Base-by-base conservation (phyloP, 2,888 invertebrate genomes). In the Notodonta dromedarius region DNA sequence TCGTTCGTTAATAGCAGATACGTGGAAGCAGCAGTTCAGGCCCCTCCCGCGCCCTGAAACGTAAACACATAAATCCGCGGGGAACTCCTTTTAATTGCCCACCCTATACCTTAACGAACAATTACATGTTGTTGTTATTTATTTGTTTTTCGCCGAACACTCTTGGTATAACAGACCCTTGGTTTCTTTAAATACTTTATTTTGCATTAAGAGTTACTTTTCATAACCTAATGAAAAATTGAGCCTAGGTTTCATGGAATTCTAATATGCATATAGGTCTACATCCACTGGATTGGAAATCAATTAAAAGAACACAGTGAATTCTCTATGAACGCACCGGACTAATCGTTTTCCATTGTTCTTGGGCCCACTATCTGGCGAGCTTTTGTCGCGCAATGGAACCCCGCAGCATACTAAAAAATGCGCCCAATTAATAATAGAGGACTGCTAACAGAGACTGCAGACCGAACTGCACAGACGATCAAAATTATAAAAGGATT, bases 331-430 rank as follows among this genome's bases (percentile, higher is more conserved):
- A 79, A 71, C 78, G 80, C 73, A 74, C 69, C 70, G 62, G 81
- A 79, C 85, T 86, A 89, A 90, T 89, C 86, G 87, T 74, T 86
- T 87, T 79, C 87, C 84, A 90, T 91, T 93, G 91, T 92, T 82
- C 86, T 83, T 86, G 73, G 79, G 68, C 70, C 78, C 90, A 92
- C 91, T 92, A 92, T 92, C 85, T 84, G 81, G 64, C 71, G 56
- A 64, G 73, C 87, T 84, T 86, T 90, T 90, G 90, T 87, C 81
- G 77, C 77, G 75, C 71, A 76, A 67, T 71, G 77, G 57, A 71
- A 71, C 75, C 74, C 75, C 73, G 73, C 77, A 71, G 69, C 69
- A 72, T 85, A 89, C 90, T 89, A 90, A 88, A 87, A 89, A 87
- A 62, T 14, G 80, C 83, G 84, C 78, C 68, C 81, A 72, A 85